Conservation (phyloP, 2,888 invertebrate genomes). For the Meandrusa payeni region DNA sequence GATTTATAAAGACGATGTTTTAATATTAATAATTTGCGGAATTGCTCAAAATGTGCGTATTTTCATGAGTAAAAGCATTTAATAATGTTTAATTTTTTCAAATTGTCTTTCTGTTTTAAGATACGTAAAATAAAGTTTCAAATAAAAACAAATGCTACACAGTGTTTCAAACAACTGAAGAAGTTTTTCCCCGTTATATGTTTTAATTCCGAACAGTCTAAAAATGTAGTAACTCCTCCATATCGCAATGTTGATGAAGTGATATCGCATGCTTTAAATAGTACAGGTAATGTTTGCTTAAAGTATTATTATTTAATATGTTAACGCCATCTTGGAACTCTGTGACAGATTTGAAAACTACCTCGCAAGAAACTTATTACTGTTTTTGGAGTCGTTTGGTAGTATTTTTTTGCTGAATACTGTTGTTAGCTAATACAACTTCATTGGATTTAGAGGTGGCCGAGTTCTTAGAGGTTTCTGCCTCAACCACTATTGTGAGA, state of each 20-base stretch:
- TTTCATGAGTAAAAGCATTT: neutral
- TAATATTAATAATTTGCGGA: conserved; percentile 49
- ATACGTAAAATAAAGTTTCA: conserved; percentile 63
- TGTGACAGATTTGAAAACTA: no score
- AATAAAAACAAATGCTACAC: conserved; percentile 41
- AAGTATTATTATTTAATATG: no score
- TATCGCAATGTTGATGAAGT: conserved; percentile 50
- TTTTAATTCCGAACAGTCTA: conserved; percentile 34
- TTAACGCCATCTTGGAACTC: no score
- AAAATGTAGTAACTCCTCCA: conserved; percentile 30
- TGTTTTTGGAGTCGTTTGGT: no score
- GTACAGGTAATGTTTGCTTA: conserved; percentile 41
- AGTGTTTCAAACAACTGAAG: conserved; percentile 43
- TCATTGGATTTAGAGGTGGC: no score
- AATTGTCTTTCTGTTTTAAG: conserved; percentile 33
- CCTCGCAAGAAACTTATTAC: no score
- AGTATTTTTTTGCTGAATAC: no score
- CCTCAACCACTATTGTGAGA: no score
- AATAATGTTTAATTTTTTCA: no score
- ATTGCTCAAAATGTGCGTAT: conserved; percentile 43
- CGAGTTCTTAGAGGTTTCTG: no score
- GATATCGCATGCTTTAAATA: conserved; percentile 44
- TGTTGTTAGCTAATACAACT: no score
- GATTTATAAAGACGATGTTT: conserved; percentile 54
- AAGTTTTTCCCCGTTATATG: conserved; percentile 50